Conservation (phyloP, 2,797 vertebrate genomes). For the Ispidina lecontei region DNA sequence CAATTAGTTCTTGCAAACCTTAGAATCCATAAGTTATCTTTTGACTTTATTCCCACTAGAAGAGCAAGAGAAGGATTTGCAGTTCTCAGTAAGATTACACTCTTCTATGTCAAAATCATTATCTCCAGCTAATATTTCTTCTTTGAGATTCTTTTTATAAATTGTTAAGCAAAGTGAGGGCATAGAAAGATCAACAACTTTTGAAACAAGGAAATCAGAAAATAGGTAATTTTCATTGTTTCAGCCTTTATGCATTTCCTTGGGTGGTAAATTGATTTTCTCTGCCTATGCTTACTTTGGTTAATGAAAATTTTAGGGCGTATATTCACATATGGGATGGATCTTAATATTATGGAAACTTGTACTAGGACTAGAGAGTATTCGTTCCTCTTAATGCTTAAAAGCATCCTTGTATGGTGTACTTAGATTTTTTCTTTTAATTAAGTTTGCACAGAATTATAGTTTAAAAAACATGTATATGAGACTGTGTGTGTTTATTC, state of each 20-base stretch:
- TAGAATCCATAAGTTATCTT: constrained; percentile 46
- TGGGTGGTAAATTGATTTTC: constrained; percentile 32
- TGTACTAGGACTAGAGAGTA: not conserved
- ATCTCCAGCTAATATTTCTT: constrained; percentile 67
- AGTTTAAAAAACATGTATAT: not conserved
- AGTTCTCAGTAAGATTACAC: constrained; percentile 49
- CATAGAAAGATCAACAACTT: constrained; percentile 69
- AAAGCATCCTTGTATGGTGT: not conserved
- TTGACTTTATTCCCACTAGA: constrained; percentile 56
- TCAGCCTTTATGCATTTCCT: constrained; percentile 15
- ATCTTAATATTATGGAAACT: not conserved
- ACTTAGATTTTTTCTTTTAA: not conserved
- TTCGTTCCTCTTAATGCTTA: not conserved
- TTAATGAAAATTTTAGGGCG: constrained; percentile 34
- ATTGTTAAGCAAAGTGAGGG: constrained; percentile 64
- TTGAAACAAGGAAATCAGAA: constrained; percentile 54
- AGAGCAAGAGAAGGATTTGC: constrained; percentile 39
- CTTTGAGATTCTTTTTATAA: constrained; percentile 57
- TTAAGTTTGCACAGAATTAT: not conserved
- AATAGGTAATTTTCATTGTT: constrained; percentile 17
- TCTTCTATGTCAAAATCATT: constrained; percentile 71
- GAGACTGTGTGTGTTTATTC: not conserved
- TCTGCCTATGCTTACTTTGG: constrained; percentile 39
- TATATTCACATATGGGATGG: not conserved
- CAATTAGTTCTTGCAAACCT: constrained; percentile 45